Evolutionary conservation across 2,113 vertebrate species (phyloP).

Genomic region (Daubentonia madagascariensis): DNA sequence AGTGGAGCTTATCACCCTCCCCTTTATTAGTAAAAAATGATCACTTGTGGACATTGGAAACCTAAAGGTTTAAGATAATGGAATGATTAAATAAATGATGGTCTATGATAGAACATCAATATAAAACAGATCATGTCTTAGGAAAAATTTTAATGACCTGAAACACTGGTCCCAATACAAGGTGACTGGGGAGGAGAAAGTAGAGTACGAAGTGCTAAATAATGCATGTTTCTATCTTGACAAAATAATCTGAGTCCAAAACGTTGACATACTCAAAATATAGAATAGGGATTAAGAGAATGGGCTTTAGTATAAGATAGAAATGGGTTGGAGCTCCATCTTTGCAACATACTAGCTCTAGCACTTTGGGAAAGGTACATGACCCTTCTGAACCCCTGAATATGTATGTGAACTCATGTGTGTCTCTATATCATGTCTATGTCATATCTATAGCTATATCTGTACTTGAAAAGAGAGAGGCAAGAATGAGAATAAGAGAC

Average conservation of each 20-base stretch:
- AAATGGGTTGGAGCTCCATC: not conserved
- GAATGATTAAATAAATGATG: not conserved
- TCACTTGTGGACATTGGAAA: not conserved
- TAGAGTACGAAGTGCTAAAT: not conserved
- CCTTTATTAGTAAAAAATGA: not conserved
- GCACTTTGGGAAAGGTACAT: not conserved
- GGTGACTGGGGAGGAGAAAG: not conserved
- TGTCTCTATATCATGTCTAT: not conserved
- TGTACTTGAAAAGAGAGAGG: not conserved
- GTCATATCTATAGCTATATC: not conserved
- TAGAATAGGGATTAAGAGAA: not conserved
- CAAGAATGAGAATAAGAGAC: not conserved
- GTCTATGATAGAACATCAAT: not conserved
- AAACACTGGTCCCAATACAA: not conserved
- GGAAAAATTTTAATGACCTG: slow-evolving; percentile 11
- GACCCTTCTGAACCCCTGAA: not conserved
- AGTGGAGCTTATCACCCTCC: not conserved
- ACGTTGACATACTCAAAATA: not conserved
- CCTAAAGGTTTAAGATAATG: not conserved
- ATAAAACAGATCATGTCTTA: slow-evolving; percentile 24
- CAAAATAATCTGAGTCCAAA: not conserved
- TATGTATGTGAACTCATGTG: not conserved
- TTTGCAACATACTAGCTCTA: not conserved
- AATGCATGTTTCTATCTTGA: not conserved
- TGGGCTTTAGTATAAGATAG: not conserved